Conservation (phyloP, 64 coral and sea anemone genomes). For the Acropora yongei region DNA sequence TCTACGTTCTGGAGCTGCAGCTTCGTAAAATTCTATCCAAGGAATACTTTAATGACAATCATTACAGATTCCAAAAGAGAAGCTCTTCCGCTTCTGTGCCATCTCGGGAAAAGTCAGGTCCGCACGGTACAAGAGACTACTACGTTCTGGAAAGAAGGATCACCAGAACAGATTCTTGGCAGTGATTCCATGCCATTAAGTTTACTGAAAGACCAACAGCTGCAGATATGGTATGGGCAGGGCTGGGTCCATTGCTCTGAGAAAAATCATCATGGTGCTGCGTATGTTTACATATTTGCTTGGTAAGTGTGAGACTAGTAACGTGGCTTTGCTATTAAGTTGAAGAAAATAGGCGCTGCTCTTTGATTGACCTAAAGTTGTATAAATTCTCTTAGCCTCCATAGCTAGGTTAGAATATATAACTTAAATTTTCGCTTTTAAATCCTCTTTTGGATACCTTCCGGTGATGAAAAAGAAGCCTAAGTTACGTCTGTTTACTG, state of each 20-base stretch:
- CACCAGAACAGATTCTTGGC: background rate
- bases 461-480: too few relatives aligned
- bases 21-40: background rate
- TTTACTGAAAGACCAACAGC: background rate
- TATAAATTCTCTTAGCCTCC: too few relatives aligned
- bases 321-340: too few relatives aligned
- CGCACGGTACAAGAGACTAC: background rate
- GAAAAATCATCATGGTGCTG: background rate
- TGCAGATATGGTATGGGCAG: constrained; percentile 34
- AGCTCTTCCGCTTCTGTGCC: background rate
- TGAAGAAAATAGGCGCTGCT: too few relatives aligned
- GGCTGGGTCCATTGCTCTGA: constrained; percentile 5
- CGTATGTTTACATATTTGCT: constrained; percentile 6
- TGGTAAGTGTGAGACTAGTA: constrained; percentile 1
- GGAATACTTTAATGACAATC: background rate
- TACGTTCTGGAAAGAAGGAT: constrained; percentile 5
- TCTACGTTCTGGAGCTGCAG: constrained; percentile 14
- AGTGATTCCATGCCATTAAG: background rate
- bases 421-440: too few relatives aligned
- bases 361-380: too few relatives aligned
- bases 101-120: background rate
- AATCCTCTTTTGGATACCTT: too few relatives aligned
- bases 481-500: too few relatives aligned
- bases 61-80: background rate
- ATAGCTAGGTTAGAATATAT: too few relatives aligned